Base-by-base conservation (phyloP, 1,140 invertebrate genomes). In the Vanessa atalanta region DNA sequence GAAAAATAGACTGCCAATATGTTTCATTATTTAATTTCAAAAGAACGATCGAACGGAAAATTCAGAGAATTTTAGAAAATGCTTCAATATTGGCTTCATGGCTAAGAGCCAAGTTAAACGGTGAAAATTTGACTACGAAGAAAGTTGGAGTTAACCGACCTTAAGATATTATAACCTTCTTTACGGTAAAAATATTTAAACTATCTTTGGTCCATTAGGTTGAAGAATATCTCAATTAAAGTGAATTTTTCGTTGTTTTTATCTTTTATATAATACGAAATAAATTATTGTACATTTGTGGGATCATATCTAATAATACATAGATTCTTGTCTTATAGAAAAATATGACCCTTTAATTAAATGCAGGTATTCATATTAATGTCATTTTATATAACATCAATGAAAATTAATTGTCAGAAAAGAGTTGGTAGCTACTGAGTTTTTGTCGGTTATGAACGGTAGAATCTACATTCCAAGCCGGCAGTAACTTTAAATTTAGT, bases 41-140 rank as follows among this genome's bases (percentile, higher is more conserved):
- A 61, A 37, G 57, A 43, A 37, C 43, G 13, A 57, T 57, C 61
- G 63, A 48, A 65, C 4, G 43, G 48, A 65, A 43, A 65, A 16
- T 47, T 47, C 47, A 47, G 11, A 48, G 47, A n/a, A 61, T 63
- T 70, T 61, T n/a, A 61, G 23, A 70, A 70, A 63, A 63, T 70
- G 20, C n/a, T 37, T 16, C 57, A 70, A 63, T 70, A 50, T 72
- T 72, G 61, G 16, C 50, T 47, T 65, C 12, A 12, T 72, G 70
- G 70, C 70, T 65, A 37, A 53, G 31, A 31, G 48, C 70, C 70
- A 72, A 65, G 14, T 55, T 65, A 43, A 48, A 64, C 57, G 60
- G 60, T 64, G 51, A 65, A 53, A 65, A 72, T 72, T 72, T 72
- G 70, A 72, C 63, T 72, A n/a, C 16, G 63, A 72, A 72, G 61